Evolutionary conservation across 2,113 vertebrate genomes (phyloP), one percentile per base, ranked within the genome.

Genomic region (Anoplopoma fimbria): DNA sequence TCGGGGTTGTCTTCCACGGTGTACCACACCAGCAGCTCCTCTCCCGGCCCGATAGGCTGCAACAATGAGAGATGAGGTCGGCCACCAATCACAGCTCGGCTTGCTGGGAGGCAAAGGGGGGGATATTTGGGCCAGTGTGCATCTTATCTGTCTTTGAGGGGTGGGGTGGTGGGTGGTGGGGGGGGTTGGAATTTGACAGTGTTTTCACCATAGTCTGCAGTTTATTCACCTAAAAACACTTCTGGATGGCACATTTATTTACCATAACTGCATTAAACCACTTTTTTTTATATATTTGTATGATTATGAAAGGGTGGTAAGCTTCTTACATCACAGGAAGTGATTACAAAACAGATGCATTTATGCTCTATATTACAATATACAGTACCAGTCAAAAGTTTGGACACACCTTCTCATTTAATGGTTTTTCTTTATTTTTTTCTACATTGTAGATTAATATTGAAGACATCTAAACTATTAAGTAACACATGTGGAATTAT

Each of bases 11-110:
- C 97, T 97, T 97, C 96, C 95, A 97, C 97, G 92, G 97, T 97
- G 97, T 97, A 97, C 97, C 96, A 97, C 93, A 99, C 97, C 90
- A 98, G 95, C 92, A 97, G 96, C 96, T 98, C 97, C 94, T 98
- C 96, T 89, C 96, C 97, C 10, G 96, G 94, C 93, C 94, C 94
- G 94, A 98, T 98, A 95, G 97, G 97, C 97, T 98, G 94, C 76
- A 83, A 83, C 88, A 84, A 91, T 82, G 91, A 95, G 87, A 95
- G 96, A 96, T 92, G 95, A 93, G 86, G 79, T 57, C 63, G 70
- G 82, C 83, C 33, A 49, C 97, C 96, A 97, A 97, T 98, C 94
- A 96, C 89, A 89, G 63, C 8, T 40, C 42, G 84, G 91, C 64
- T 97, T 97, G 95, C 96, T 97, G 91, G 88, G 74, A 79, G 69